These are phyloP conservation scores for Sander vitreus DNA, from an alignment of 2,113 vertebrate species.

Conservation along the genomic window DNA sequence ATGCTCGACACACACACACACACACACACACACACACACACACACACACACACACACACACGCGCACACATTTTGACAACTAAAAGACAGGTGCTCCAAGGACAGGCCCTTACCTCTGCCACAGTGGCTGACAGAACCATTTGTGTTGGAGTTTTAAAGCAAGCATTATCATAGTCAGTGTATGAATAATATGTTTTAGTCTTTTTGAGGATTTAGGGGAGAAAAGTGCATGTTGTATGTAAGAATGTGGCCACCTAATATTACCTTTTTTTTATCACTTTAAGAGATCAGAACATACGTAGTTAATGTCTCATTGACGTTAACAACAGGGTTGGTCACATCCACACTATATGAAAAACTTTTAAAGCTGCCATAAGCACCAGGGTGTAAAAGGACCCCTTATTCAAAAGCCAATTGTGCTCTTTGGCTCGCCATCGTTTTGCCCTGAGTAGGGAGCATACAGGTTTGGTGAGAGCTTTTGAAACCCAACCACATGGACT, in stretches of 20 bases:
- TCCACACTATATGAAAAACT: not conserved
- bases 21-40: not conserved
- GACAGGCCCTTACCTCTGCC: conserved; percentile 21
- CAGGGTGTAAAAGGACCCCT: not conserved
- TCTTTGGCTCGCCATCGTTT: conserved; percentile 21
- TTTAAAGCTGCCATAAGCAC: not conserved
- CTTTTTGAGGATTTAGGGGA: not conserved
- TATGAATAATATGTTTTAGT: not conserved
- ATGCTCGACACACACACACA: conserved; percentile 12
- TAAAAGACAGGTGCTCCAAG: conserved; percentile 59
- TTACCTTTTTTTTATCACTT: not conserved
- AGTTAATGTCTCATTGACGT: not conserved
- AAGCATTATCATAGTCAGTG: not conserved
- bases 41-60: not conserved
- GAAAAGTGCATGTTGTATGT: not conserved
- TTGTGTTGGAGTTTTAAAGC: conserved; percentile 12
- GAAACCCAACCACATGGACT: conserved; percentile 13
- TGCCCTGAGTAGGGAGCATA: not conserved
- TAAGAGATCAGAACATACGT: not conserved
- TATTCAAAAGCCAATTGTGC: conserved; percentile 11
- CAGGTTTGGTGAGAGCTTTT: conserved; percentile 28
- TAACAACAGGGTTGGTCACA: not conserved
- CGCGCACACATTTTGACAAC: conserved; percentile 44
- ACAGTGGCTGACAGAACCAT: conserved; percentile 1
- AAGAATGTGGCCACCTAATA: not conserved